A percentile compares a stretch with the other conserved stretches of the same genome.
phyloP scores from a whole-genome alignment of 2,888 invertebrate genomes.

The Epistrophe eligans region DNA sequence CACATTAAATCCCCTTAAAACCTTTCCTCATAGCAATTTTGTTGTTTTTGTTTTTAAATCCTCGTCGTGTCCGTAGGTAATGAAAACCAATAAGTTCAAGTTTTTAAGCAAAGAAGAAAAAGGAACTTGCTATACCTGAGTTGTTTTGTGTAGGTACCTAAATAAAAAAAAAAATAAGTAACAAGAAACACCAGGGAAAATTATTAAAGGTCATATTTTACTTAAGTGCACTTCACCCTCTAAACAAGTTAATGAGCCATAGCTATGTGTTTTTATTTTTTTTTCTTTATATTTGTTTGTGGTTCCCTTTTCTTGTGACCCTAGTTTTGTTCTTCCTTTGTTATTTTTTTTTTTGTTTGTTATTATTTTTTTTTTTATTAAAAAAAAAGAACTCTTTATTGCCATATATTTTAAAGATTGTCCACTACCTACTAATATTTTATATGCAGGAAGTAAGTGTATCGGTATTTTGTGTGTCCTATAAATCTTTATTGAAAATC shows the following conservation, averaged over 20 bases:
- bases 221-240: conserved; percentile 75
- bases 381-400: conserved; percentile 28
- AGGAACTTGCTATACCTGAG: conserved; percentile 58
- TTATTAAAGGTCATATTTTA: conserved; percentile 75
- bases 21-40: conserved; percentile 3
- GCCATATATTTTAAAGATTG: conserved; percentile 43
- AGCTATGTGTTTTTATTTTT: conserved; percentile 25
- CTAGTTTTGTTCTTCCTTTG: conserved; percentile 33
- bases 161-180: conserved; percentile 43
- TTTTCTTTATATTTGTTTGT: neutral
- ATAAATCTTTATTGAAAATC: conserved; percentile 68
- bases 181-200: conserved; percentile 59
- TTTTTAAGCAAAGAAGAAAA: conserved; percentile 52
- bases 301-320: conserved; percentile 29
- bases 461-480: conserved; percentile 60
- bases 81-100: conserved; percentile 71
- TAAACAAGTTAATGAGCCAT: conserved; percentile 73
- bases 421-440: neutral
- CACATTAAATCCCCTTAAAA: conserved; percentile 50
- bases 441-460: conserved; percentile 60
- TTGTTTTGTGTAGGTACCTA: neutral
- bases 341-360: conserved; percentile 7
- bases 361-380: neutral
- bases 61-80: conserved; percentile 13
- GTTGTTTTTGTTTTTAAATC: conserved; percentile 22